These are phyloP conservation scores for Poecilia gillii DNA, from an alignment of 2,797 vertebrate genomes.

Conservation along the genomic window DNA sequence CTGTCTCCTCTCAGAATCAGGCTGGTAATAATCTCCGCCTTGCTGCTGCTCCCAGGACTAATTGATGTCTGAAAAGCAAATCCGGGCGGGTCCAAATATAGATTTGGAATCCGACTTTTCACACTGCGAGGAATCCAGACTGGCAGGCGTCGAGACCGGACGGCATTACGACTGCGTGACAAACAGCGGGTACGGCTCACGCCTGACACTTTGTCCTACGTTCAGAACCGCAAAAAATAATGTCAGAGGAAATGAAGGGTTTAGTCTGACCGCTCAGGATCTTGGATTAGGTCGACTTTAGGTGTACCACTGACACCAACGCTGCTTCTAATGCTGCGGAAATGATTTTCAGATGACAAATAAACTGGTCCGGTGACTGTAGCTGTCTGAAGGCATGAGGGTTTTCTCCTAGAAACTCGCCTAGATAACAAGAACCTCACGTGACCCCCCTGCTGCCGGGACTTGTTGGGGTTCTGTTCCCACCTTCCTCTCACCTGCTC, in stretches of 20 bases:
- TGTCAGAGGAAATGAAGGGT: slow-evolving; percentile 1
- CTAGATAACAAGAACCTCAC: slow-evolving; percentile 64
- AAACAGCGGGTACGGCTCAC: slow-evolving; percentile 15
- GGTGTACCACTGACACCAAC: neutral
- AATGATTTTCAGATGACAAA: slow-evolving; percentile 22
- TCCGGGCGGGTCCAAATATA: slow-evolving; percentile 66
- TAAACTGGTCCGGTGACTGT: slow-evolving; percentile 13
- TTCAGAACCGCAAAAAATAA: slow-evolving; percentile 20
- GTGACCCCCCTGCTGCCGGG: slow-evolving; percentile 50
- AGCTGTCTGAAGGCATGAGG: slow-evolving; percentile 18
- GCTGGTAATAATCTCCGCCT: slow-evolving; percentile 69
- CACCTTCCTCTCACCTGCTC: slow-evolving; percentile 48
- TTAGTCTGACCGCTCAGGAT: slow-evolving; percentile 17
- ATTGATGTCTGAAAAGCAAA: slow-evolving; percentile 77
- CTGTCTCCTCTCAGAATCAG: slow-evolving; percentile 67
- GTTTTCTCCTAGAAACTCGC: slow-evolving; percentile 45
- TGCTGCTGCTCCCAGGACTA: slow-evolving; percentile 76
- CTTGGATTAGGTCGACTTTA: neutral
- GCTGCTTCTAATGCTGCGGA: slow-evolving; percentile 11
- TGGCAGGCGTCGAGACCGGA: slow-evolving; percentile 56
- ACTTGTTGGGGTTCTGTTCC: slow-evolving; percentile 38
- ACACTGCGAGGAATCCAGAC: slow-evolving; percentile 56
- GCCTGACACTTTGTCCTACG: slow-evolving; percentile 6
- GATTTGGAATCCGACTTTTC: slow-evolving; percentile 59
- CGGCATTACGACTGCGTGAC: slow-evolving; percentile 24